Base-by-base conservation (phyloP, 2,888 invertebrate genomes). In the Hypolimnas misippus region DNA sequence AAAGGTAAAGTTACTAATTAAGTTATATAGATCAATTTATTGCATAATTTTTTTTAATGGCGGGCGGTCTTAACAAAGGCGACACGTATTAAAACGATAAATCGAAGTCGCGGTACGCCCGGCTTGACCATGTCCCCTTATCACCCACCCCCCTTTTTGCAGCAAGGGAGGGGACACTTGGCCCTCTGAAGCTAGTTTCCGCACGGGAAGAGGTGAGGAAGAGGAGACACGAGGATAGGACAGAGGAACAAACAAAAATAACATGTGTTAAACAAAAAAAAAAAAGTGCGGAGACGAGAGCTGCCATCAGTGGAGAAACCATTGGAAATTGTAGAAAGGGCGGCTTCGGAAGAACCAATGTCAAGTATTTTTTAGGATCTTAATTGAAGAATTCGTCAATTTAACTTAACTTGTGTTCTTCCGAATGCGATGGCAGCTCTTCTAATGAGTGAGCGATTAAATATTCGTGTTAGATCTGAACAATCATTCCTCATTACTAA, bases 51-150 rank as follows among this genome's bases (percentile, higher is more conserved):
- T 46, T 21, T 21, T n/a, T 69, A 75, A 73, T 67, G 69, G 72
- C 71, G 74, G 74, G 71, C 72, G 70, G 71, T 67, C 71, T 76
- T 73, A 74, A 75, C 71, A 74, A 73, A 75, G 74, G 73, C 73
- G 76, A 77, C 78, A 79, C 78, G 78, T 77, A 77, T 79, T 78
- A 77, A 77, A 81, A 82, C 78, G 75, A 81, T 82, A 81, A 81
- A 79, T 81, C 79, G 79, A 79, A 77, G 78, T 79, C 75, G 76
- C 72, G 72, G 69, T 72, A 71, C 76, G 76, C 74, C 72, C 70
- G 73, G 74, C 76, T 82, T 82, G 83, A 83, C 81, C 83, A 78
- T 78, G 78, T 80, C 80, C 79, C 77, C 76, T 72, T 70, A 68
- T 72, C 72, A 73, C 76, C 77, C 75, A 72, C 76, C 72, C 73